Evolutionary conservation across 2,888 invertebrate species (phyloP).

Genomic region (Cacoxenus indagator): DNA sequence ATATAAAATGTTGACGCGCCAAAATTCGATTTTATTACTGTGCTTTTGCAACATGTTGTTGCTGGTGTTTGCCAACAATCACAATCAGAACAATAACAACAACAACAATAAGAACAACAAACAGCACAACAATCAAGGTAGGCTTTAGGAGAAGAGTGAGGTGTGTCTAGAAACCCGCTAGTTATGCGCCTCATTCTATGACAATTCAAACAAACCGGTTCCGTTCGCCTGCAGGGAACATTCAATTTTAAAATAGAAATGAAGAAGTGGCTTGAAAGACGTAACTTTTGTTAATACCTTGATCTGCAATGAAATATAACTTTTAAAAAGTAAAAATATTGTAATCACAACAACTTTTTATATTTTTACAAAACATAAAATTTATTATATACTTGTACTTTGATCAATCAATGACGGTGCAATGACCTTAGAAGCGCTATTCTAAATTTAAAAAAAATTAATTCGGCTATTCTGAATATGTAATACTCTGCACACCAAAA

Average conservation of each 20-base stretch:
- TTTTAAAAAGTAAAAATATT: too few species aligned
- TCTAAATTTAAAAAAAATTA: too few species aligned
- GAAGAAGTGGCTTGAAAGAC: background rate
- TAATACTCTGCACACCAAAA: too few species aligned
- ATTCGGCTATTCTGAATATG: too few species aligned
- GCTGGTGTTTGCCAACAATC: conserved; percentile 44
- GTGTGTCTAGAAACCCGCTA: background rate
- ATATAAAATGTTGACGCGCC: conserved; percentile 35
- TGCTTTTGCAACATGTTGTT: conserved; percentile 46
- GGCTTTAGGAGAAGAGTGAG: conserved; percentile 22
- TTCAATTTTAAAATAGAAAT: background rate
- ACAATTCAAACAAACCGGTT: background rate
- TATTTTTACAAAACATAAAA: too few species aligned
- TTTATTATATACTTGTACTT: too few species aligned
- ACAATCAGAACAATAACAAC: conserved; percentile 33
- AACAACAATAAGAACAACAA: conserved; percentile 36
- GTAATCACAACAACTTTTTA: too few species aligned
- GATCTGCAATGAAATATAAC: background rate
- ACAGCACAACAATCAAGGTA: conserved; percentile 56
- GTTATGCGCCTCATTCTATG: background rate
- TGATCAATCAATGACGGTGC: too few species aligned
- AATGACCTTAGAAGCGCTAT: too few species aligned
- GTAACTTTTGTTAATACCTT: background rate
- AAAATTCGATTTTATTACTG: conserved; percentile 37
- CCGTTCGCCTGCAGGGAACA: background rate